Conservation (phyloP, 1,140 invertebrate species). For the Scylla paramamosain region DNA sequence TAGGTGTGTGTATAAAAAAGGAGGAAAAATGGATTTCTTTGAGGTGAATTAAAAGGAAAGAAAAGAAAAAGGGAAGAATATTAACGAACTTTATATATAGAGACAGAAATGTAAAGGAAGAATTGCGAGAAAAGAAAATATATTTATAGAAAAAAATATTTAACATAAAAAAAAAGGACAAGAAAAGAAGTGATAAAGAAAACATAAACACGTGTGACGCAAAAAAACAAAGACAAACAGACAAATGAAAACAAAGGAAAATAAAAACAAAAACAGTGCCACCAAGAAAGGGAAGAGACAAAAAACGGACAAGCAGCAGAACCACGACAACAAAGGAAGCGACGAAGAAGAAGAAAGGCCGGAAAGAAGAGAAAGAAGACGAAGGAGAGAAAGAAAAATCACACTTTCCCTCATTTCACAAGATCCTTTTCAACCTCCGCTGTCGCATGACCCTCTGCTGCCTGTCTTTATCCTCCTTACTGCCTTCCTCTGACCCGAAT, state of each 20-base stretch:
- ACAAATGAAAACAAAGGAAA: not conserved
- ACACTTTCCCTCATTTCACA: not conserved
- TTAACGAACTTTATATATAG: not conserved
- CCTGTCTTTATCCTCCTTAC: not conserved
- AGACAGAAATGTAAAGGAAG: not conserved
- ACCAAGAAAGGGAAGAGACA: not conserved
- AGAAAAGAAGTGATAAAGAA: not conserved
- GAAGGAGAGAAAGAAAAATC: too few species aligned
- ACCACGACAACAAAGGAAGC: too few species aligned
- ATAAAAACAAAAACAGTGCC: not conserved
- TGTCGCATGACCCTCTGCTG: not conserved
- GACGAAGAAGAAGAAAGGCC: too few species aligned
- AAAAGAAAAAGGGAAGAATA: not conserved
- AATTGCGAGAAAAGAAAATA: not conserved
- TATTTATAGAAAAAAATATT: not conserved
- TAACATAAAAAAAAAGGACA: not conserved
- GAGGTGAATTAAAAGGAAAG: not conserved
- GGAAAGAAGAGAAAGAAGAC: too few species aligned
- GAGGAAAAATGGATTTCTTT: not conserved
- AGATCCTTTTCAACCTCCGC: not conserved
- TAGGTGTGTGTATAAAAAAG: not conserved
- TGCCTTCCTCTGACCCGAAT: not conserved
- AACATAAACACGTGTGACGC: not conserved
- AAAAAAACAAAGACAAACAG: not conserved
- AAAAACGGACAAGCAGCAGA: too few species aligned